These are phyloP conservation scores for Pammene aurita DNA, from an alignment of 2,888 invertebrate genomes.

Conservation along the genomic window DNA sequence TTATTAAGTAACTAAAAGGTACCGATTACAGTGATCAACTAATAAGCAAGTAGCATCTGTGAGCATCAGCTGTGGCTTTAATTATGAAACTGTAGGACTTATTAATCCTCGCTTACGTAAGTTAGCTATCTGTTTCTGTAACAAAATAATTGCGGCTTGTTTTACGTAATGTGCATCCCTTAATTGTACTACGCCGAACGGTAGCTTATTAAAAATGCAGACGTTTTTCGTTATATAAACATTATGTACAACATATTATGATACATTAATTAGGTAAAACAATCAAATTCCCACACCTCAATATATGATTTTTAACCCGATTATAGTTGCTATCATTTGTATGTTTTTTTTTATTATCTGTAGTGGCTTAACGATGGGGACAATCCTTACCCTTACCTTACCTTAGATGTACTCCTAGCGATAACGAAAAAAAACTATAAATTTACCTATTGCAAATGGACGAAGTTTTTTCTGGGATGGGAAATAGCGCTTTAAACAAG, in stretches of 20 bases:
- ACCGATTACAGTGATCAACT: constrained; percentile 14
- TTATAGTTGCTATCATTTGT: too few relatives aligned
- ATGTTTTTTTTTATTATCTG: neutral
- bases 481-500: constrained; percentile 4
- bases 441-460: too few relatives aligned
- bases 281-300: too few relatives aligned
- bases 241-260: neutral
- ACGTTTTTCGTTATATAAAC: neutral
- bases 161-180: constrained; percentile 5
- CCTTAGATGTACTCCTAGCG: too few relatives aligned
- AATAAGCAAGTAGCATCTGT: constrained; percentile 26
- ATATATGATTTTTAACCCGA: too few relatives aligned
- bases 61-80: constrained; percentile 45
- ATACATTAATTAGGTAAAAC: neutral
- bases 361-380: neutral
- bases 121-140: constrained; percentile 31
- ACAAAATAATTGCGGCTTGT: constrained; percentile 17
- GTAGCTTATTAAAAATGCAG: neutral
- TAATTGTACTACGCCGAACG: constrained; percentile 12
- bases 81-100: constrained; percentile 47
- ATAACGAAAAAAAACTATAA: too few relatives aligned
- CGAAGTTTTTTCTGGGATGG: neutral
- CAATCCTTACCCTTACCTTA: too few relatives aligned
- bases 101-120: constrained; percentile 44
- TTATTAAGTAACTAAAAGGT: neutral